Base-by-base conservation (phyloP, 2,888 invertebrate species). In the Athalia rosae region DNA sequence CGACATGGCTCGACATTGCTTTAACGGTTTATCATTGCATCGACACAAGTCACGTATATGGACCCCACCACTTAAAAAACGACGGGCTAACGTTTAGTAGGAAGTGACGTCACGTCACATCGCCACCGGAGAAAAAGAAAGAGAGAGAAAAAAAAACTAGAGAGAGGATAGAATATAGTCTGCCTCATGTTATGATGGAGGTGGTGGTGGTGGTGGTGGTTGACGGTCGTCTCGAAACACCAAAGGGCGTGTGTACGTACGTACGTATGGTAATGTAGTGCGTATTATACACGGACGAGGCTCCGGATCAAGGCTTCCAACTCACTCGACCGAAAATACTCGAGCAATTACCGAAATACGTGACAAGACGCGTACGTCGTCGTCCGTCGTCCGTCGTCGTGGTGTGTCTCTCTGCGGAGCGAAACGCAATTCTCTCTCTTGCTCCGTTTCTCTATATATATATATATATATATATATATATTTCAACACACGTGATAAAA, bases 21-120 rank as follows among this genome's bases (percentile, higher is more conserved):
- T 84, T 85, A 86, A 86, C 84, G 85, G 85, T 87, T 86, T 86
- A 85, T 87, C 87, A 86, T 85, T 85, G 84, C 85, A 87, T 87
- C 87, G 87, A 87, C 87, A 85, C 86, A 82, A 87, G 86, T 87
- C 87, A 85, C 87, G 85, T 81, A 82, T 83, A 81, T 77, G 81
- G 82, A 81, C 81, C 81, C 81, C 81, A 76, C 79, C 82, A 81
- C 82, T 84, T 84, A 77, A 81, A 82, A 81, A 82, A 77, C 80
- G 79, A 79, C 78, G 81, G 79, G 79, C 79, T 79, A 78, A 77
- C 80, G 83, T 85, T 86, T 84, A 87, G 87, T 85, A 88, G 88
- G 88, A 88, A 88, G 84, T 88, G 87, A 88, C 87, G 86, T 88
- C 85, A 87, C 74, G 11, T 11, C 50, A 50, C 50, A 67, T 50